Conservation (phyloP, 2,797 vertebrate genomes). For the Orestias chungarensis region DNA sequence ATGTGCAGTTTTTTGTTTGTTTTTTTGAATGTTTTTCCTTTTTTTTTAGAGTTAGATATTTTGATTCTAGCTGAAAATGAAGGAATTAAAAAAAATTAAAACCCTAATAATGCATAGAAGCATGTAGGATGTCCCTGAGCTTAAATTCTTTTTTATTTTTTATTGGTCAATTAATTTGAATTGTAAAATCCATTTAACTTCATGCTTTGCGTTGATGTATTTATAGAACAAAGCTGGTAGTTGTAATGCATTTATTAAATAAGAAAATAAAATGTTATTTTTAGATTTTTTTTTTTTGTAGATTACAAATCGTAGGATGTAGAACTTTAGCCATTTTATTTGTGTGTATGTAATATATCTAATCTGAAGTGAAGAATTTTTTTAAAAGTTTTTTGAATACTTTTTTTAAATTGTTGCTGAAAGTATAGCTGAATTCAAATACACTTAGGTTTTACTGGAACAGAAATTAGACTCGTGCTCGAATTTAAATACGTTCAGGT, state of each 20-base stretch:
- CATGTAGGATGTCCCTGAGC: not conserved
- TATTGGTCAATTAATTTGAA: not conserved
- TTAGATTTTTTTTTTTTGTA: not conserved
- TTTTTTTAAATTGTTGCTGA: constrained; percentile 8
- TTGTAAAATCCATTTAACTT: no score
- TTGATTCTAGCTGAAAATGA: not conserved
- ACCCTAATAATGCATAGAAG: not conserved
- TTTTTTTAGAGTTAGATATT: not conserved
- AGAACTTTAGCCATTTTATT: not conserved
- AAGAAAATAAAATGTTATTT: not conserved
- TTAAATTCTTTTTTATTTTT: not conserved
- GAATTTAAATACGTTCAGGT: constrained; percentile 41
- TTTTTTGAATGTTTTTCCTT: not conserved
- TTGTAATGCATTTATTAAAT: not conserved
- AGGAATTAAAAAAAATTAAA: not conserved
- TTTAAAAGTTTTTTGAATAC: not conserved
- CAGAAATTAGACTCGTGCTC: constrained; percentile 21
- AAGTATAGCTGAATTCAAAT: constrained; percentile 18
- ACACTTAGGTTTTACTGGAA: constrained; percentile 12
- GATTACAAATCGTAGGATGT: not conserved
- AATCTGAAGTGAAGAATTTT: not conserved
- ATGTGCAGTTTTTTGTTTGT: not conserved
- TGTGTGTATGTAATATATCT: not conserved
- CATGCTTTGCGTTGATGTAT: not conserved
- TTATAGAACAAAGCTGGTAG: not conserved